phyloP scores from a whole-genome alignment of 2,797 vertebrate species.

The Catostomus latipinnis region DNA sequence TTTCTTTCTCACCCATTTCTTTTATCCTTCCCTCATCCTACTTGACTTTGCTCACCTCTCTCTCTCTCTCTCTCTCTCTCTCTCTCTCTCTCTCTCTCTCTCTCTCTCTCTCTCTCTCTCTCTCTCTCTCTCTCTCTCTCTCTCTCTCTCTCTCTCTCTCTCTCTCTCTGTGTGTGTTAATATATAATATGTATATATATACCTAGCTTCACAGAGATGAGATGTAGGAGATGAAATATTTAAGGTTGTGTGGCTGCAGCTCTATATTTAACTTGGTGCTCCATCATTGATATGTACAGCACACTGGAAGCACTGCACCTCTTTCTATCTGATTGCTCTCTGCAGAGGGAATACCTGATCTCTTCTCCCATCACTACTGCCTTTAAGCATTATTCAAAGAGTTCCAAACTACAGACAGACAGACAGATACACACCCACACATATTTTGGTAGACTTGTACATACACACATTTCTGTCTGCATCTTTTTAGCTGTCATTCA shows the following conservation, averaged over 20 bases:
- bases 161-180: not conserved
- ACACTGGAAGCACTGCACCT: conserved; percentile 53
- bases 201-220: conserved; percentile 27
- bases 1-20: not conserved
- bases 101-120: conserved; percentile 1
- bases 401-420: conserved; percentile 5
- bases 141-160: not conserved
- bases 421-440: conserved; percentile 30
- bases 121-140: not conserved
- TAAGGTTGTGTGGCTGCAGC: conserved; percentile 68
- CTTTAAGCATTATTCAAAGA: conserved; percentile 34
- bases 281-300: conserved; percentile 58
- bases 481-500: conserved; percentile 39
- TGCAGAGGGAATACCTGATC: conserved; percentile 41
- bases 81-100: not conserved
- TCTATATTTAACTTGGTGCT: conserved; percentile 74
- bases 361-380: conserved; percentile 7
- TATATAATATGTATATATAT: too few species aligned
- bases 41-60: not conserved
- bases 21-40: not conserved
- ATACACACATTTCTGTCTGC: conserved; percentile 6
- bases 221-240: conserved; percentile 76
- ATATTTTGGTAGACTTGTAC: not conserved
- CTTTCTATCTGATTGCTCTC: conserved; percentile 26
- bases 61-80: not conserved